Base-by-base conservation (phyloP, 2,888 invertebrate genomes). In the Pristionchus arcanus region DNA sequence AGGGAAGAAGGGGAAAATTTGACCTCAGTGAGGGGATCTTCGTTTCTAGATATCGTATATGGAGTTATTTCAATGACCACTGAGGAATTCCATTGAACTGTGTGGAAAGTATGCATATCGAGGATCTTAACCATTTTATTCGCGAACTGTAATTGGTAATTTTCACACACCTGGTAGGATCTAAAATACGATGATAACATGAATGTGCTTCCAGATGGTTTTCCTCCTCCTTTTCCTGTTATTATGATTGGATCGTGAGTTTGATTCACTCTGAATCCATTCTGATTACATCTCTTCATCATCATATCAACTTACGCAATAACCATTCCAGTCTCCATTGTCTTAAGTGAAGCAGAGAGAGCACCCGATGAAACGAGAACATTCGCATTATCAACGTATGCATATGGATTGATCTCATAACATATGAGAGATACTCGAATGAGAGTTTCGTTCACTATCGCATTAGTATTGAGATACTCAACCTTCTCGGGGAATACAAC, bases 71-170 rank as follows among this genome's bases (percentile, higher is more conserved):
- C 91, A 3, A 93, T 74, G 37, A 91, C 90, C 42, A 93, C 74
- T 2, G 93, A 92, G n/a, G 91, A 91, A 90, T 93, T 93, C 93
- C 93, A 93, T 74, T 91, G 92, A 9, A 90, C 89, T 0, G 92
- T 93, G 55, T 90, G 90, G 91, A 93, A 93, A 15, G 93, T 91
- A 77, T 91, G 92, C 49, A 92, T 71, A 87, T 93, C 93, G 9
- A 93, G 90, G n/a, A 93, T 90, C 90, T 92, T 90, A 81, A 66
- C 74, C 49, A 34, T 90, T 81, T 37, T 34, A 74, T 74, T 74
- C 37, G 11, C 28, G 42, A 49, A 7, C 28, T 28, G 5, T 31
- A 25, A 90, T 77, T 86, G 85, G 68, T 85, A 86, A 86, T 89
- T 81, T 63, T 89, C 84, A 87, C 28, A 31, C 37, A 90, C 90